Conservation (phyloP, 2,888 invertebrate species). For the Stenodema calcarata region DNA sequence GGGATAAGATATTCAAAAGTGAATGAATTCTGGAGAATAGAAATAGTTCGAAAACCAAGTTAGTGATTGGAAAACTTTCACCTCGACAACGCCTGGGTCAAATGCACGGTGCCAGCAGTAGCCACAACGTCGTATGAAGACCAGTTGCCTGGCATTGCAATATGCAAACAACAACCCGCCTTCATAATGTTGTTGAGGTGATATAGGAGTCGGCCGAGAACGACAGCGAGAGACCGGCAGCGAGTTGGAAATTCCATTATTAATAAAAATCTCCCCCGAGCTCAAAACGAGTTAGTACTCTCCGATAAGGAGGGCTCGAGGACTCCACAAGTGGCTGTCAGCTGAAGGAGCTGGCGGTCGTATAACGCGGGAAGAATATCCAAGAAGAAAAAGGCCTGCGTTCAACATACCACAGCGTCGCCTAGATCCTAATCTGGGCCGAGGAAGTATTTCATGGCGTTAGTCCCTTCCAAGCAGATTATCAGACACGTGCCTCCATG, state of each 20-base stretch:
- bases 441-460: conserved; percentile 29
- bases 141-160: too few relatives aligned
- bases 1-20: too few relatives aligned
- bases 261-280: neutral
- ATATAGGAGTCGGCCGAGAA: neutral
- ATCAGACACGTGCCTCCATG: conserved; percentile 34
- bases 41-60: too few relatives aligned
- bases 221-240: neutral
- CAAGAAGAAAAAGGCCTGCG: neutral
- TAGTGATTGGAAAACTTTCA: too few relatives aligned
- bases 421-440: neutral
- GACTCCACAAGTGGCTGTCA: neutral
- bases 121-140: too few relatives aligned
- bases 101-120: too few relatives aligned
- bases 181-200: neutral
- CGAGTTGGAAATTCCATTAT: neutral
- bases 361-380: neutral
- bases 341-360: neutral
- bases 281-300: neutral
- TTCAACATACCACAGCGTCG: neutral
- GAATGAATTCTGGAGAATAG: too few relatives aligned
- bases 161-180: neutral
- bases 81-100: too few relatives aligned
- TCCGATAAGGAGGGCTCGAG: neutral
- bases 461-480: conserved; percentile 14